A percentile compares a stretch with the other conserved stretches of the same genome.
These are phyloP conservation scores for Thera britannica DNA, from an alignment of 2,888 invertebrate genomes.

Conservation along the genomic window DNA sequence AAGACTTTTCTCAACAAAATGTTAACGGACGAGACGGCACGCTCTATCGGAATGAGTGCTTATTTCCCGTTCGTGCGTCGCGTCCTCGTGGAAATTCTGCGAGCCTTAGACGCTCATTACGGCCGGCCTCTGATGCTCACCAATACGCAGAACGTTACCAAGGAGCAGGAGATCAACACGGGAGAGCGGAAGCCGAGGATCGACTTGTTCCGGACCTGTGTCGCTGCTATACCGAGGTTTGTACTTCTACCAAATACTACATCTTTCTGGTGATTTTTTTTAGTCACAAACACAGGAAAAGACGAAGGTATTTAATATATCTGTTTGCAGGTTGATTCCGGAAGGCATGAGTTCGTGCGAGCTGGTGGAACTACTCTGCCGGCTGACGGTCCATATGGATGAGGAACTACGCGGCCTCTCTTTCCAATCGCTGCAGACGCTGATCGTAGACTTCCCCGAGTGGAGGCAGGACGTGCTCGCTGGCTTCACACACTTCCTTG, in stretches of 20 bases:
- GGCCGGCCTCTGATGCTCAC: slow-evolving; percentile 99
- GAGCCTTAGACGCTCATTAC: slow-evolving; percentile 97
- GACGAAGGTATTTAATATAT: neutral
- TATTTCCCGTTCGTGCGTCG: slow-evolving; percentile 98
- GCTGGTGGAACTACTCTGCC: slow-evolving; percentile 95
- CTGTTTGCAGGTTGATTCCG: slow-evolving; percentile 90
- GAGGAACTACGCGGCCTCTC: slow-evolving; percentile 97
- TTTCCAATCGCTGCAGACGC: slow-evolving; percentile 97
- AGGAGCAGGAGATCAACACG: slow-evolving; percentile 96
- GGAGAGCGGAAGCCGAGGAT: slow-evolving; percentile 99
- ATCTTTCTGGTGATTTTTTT: too few relatives aligned
- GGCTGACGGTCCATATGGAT: slow-evolving; percentile 99
- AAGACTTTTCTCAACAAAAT: slow-evolving; percentile 98
- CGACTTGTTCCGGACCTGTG: slow-evolving; percentile 98
- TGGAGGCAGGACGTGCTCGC: slow-evolving; percentile 98
- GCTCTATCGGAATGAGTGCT: slow-evolving; percentile 97
- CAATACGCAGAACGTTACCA: slow-evolving; percentile 97
- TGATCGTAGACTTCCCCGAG: slow-evolving; percentile 97
- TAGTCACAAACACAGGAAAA: too few relatives aligned
- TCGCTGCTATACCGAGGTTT: slow-evolving; percentile 96
- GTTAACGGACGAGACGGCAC: slow-evolving; percentile 97
- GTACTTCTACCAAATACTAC: neutral
- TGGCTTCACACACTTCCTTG: slow-evolving; percentile 97
- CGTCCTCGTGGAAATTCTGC: slow-evolving; percentile 97
- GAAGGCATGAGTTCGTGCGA: slow-evolving; percentile 98